Conservation (phyloP, 2,113 vertebrate species). For the Struthidea cinerea region DNA sequence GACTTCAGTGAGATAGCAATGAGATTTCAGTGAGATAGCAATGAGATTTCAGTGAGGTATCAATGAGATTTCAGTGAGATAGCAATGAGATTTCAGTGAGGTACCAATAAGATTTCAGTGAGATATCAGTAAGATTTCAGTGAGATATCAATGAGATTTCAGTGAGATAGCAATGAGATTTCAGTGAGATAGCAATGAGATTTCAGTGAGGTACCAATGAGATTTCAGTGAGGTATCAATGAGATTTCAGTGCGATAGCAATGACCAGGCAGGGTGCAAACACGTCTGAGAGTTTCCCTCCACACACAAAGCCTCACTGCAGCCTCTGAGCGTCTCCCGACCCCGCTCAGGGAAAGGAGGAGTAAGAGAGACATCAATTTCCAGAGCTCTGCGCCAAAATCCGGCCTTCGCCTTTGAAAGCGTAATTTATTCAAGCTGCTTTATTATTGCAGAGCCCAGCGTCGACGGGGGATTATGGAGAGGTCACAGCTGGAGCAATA, state of each 20-base stretch:
- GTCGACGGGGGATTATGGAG: conserved; percentile 40
- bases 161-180: not conserved
- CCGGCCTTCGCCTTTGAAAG: conserved; percentile 65
- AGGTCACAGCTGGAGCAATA: conserved; percentile 49
- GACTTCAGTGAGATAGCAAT: not conserved
- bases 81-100: not conserved
- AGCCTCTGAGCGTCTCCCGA: not conserved
- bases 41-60: not conserved
- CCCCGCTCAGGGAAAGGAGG: not conserved
- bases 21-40: not conserved
- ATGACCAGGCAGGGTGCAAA: not conserved
- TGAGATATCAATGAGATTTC: not conserved
- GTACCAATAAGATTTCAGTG: not conserved
- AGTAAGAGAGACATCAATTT: conserved; percentile 64
- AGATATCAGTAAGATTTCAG: too few species aligned
- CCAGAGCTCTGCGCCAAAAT: conserved; percentile 60
- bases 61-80: not conserved
- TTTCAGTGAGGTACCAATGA: too few species aligned
- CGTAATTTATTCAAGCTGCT: conserved; percentile 69
- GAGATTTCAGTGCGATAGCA: not conserved
- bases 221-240: not conserved
- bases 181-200: not conserved
- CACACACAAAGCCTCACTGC: fast-evolving
- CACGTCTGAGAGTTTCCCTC: not conserved
- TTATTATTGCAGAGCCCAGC: conserved; percentile 56